Percentiles rank a stretch among this genome's conserved stretches.
Conservation (phyloP, 1,140 invertebrate species). For the Phthorimaea operculella region DNA sequence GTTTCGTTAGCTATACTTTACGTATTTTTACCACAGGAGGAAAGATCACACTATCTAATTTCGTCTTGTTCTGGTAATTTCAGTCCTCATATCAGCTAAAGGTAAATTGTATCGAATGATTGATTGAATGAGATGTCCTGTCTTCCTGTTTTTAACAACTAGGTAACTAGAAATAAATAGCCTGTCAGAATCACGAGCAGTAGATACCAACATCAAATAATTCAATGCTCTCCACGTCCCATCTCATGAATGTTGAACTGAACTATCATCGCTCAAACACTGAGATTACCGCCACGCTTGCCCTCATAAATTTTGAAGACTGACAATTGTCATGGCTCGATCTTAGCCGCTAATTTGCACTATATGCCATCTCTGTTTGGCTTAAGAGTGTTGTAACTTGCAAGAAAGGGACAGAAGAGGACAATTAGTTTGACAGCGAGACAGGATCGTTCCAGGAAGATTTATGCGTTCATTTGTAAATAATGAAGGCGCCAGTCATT, state of each 20-base stretch:
- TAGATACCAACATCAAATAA: neutral
- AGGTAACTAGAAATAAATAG: too few relatives aligned
- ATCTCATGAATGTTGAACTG: neutral
- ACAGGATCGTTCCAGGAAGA: constrained; percentile 40
- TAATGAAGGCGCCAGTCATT: constrained; percentile 57
- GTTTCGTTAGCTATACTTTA: too few relatives aligned
- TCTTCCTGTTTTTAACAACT: too few relatives aligned
- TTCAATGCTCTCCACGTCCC: neutral
- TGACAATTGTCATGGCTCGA: constrained; percentile 13
- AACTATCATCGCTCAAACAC: constrained; percentile 11
- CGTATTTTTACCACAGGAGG: too few relatives aligned
- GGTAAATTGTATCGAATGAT: too few relatives aligned
- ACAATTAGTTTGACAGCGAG: constrained; percentile 31
- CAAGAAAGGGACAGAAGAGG: constrained; percentile 21
- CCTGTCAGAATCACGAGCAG: too few relatives aligned
- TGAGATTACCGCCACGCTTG: constrained; percentile 29
- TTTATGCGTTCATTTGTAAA: constrained; percentile 59
- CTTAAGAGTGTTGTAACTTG: constrained; percentile 2
- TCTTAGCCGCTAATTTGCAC: constrained; percentile 12
- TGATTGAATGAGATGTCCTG: too few relatives aligned
- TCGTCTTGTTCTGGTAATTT: too few relatives aligned
- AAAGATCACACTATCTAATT: too few relatives aligned
- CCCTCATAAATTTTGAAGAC: constrained; percentile 23
- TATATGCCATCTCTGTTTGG: constrained; percentile 7
- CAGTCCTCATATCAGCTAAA: too few relatives aligned